These are phyloP conservation scores for Helicolenus hilgendorfi DNA, from an alignment of 2,797 vertebrate species.

Conservation along the genomic window DNA sequence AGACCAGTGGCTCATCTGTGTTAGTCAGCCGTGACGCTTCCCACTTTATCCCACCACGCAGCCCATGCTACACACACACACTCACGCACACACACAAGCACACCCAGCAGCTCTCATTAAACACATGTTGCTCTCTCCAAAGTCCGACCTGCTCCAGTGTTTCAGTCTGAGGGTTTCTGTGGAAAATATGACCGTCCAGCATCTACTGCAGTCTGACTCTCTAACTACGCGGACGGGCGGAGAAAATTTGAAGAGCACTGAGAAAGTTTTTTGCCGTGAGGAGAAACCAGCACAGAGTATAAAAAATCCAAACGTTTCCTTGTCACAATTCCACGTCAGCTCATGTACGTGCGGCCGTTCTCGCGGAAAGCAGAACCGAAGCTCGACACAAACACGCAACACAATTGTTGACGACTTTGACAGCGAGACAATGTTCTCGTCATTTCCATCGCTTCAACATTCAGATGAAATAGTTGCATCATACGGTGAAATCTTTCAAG, in stretches of 20 bases:
- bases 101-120: conserved; percentile 15
- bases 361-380: too few species aligned
- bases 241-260: too few species aligned
- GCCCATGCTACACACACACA: not conserved
- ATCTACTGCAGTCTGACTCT: not conserved
- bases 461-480: conserved; percentile 31
- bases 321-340: too few species aligned
- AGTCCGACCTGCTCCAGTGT: not conserved
- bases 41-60: not conserved
- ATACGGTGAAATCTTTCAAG: not conserved
- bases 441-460: not conserved
- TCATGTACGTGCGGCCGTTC: too few species aligned
- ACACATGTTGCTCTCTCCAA: not conserved
- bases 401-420: not conserved
- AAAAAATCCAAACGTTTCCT: too few species aligned
- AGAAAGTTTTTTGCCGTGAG: too few species aligned
- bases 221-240: too few species aligned
- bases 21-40: conserved; percentile 39
- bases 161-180: not conserved
- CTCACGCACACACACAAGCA: not conserved
- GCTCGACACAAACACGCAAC: not conserved
- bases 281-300: too few species aligned
- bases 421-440: not conserved
- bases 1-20: conserved; percentile 34
- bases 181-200: not conserved